phyloP scores from a whole-genome alignment of 1,140 invertebrate species.

The Bombus haemorrhoidalis region DNA sequence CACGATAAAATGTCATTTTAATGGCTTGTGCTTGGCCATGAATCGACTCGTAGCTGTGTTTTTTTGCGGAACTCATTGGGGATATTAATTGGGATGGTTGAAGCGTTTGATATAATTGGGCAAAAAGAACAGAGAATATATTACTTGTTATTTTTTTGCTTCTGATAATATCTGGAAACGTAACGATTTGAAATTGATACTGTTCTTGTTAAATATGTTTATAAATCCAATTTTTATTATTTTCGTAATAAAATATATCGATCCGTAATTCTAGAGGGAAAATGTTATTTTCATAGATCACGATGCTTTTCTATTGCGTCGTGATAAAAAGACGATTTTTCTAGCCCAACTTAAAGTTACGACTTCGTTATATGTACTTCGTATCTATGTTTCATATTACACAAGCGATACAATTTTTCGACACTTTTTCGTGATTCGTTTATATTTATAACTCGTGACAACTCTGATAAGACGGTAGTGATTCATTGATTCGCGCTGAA shows the following conservation, averaged over 20 bases:
- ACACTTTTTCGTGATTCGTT: not conserved
- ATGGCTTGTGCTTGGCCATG: not conserved
- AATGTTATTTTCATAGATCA: not conserved
- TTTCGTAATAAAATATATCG: not conserved
- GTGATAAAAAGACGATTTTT: not conserved
- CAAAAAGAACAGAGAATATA: not conserved
- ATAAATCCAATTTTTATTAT: not conserved
- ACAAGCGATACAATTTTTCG: not conserved
- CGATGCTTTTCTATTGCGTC: not conserved
- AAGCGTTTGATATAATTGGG: not conserved
- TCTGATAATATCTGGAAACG: not conserved
- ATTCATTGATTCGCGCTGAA: not conserved
- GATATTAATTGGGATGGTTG: conserved; percentile 8
- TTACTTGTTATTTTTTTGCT: not conserved
- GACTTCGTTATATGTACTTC: not conserved
- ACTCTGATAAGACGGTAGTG: not conserved
- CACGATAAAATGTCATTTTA: conserved; percentile 22
- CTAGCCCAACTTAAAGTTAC: not conserved
- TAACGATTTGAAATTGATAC: not conserved
- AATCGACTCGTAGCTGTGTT: not conserved
- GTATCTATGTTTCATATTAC: not conserved
- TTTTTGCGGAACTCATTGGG: not conserved
- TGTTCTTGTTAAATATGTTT: not conserved
- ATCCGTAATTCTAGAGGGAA: not conserved
- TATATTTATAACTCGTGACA: conserved; percentile 8